A percentile compares a stretch with the other conserved stretches of the same genome.
Conservation (phyloP, 1,140 invertebrate species). For the Philotrypesis tridentata region DNA sequence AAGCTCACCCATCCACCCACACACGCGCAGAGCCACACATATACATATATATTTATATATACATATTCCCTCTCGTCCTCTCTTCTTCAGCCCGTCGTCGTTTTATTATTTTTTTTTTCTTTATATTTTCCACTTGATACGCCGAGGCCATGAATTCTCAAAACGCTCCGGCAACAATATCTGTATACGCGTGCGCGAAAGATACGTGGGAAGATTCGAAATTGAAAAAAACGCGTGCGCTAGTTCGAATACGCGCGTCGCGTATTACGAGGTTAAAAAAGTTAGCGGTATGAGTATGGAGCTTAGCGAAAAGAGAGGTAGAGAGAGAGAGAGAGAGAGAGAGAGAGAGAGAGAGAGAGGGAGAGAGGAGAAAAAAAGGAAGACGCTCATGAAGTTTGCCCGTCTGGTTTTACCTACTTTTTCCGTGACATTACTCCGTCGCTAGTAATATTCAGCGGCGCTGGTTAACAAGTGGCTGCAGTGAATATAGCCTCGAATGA, state of each 20-base stretch:
- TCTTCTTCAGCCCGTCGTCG: not conserved
- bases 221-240: not conserved
- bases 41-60: no score
- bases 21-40: no score
- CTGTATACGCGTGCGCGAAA: not conserved
- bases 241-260: not conserved
- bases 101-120: constrained; percentile 8
- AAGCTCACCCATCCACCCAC: no score
- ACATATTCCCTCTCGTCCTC: constrained; percentile 14
- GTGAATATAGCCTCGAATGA: constrained; percentile 42
- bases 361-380: not conserved
- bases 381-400: constrained; percentile 40
- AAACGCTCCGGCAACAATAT: constrained; percentile 38
- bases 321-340: no score
- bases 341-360: no score
- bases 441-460: constrained; percentile 24
- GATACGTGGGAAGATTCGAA: not conserved
- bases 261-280: not conserved
- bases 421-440: constrained; percentile 50
- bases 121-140: constrained; percentile 47
- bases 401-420: constrained; percentile 45
- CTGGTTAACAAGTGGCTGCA: constrained; percentile 50
- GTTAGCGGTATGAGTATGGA: no score
- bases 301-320: no score
- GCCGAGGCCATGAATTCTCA: constrained; percentile 46